Evolutionary conservation across 2,888 invertebrate species (phyloP), one percentile per base, ranked within the genome.

Genomic region (Acleris literana): DNA sequence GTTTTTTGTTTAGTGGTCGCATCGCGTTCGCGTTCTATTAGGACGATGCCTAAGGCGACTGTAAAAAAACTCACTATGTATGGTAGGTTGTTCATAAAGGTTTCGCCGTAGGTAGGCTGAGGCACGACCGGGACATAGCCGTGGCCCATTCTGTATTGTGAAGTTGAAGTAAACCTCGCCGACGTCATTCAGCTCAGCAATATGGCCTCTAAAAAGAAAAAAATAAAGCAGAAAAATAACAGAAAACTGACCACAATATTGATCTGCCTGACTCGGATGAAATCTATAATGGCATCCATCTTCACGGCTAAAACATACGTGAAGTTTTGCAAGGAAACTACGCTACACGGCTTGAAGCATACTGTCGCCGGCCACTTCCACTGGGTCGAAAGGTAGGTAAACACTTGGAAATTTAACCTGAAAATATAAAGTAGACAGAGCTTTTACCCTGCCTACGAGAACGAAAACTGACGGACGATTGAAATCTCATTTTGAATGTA

Each of bases 361-460:
- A 90, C 91, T 76, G 92, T 92, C 1, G 82, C 88, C 13, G 81
- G 75, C 0, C 79, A 85, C 70, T 75, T 88, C 3, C 90, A 91
- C 79, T 87, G 84, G 79, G 72, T 87, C 22, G 92, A 92, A 76
- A 85, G 92, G 92, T 91, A 77, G 92, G 92, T 91, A 77, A 73
- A 18, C 5, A 46, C 43, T 63, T 17, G n/a, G 16, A 54, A 49
- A 29, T 55, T 64, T 7, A 39, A 5, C 43, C 49, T 49, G n/a
- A 6, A 53, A 22, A 22, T 5, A 22, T 39, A 5, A 11, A 39
- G 56, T 13, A 61, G 59, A 25, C 59, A 48, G 33, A 39, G 39
- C 39, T 9, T 39, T 13, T 39, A 39, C 39, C 13, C 39, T 13
- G 13, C 13, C 39, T 39, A 39, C 39, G 39, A 13, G 39, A 4